Conservation (phyloP, 2,113 vertebrate genomes). For the Shinisaurus crocodilurus region DNA sequence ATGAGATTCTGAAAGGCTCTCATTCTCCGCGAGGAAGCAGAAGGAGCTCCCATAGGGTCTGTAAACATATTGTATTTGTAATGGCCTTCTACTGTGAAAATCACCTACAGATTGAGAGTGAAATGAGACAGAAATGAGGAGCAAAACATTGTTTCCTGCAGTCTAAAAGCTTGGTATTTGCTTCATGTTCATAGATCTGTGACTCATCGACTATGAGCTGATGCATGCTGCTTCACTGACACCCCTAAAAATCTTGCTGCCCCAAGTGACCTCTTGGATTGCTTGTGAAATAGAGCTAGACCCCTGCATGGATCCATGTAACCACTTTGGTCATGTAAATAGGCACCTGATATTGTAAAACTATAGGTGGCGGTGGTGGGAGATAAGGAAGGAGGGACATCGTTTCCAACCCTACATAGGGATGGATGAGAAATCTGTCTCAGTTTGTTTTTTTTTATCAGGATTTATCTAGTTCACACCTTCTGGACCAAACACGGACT, state of each 20-base stretch:
- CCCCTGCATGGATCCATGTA: background rate
- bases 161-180: background rate
- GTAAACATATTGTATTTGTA: constrained; percentile 2
- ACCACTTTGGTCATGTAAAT: background rate
- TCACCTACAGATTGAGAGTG: background rate
- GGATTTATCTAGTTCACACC: too few species aligned
- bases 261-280: background rate
- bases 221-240: background rate
- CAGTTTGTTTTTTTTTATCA: too few species aligned
- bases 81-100: constrained; percentile 22
- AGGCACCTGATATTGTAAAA: background rate
- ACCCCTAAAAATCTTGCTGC: background rate
- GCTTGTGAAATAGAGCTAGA: background rate
- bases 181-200: background rate
- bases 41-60: constrained; percentile 1
- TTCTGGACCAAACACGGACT: too few species aligned
- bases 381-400: too few species aligned
- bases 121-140: constrained; percentile 7
- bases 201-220: background rate
- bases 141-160: background rate
- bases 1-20: constrained; percentile 43
- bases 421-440: too few species aligned
- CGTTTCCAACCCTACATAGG: too few species aligned
- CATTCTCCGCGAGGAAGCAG: constrained; percentile 1
- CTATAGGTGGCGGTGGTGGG: too few species aligned